Conservation (phyloP, 2,888 invertebrate genomes). For the Ichneumon xanthorius region DNA sequence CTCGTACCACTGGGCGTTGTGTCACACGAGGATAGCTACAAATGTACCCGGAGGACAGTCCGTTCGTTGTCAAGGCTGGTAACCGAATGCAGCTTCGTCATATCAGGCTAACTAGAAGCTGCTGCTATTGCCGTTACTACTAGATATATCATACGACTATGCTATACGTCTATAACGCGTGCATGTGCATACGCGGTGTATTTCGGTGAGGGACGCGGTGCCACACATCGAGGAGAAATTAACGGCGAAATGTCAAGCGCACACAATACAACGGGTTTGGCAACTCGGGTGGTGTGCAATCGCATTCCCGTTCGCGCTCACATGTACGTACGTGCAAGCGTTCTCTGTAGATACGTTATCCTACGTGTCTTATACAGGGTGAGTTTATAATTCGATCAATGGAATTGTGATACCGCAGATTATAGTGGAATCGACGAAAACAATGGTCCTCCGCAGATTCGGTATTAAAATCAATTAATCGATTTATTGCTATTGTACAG, state of each 20-base stretch:
- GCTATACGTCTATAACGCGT: not conserved
- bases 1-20: constrained; percentile 14
- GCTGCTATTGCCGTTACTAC: constrained; percentile 28
- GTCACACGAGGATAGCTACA: constrained; percentile 47
- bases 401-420: not conserved
- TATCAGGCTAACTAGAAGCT: constrained; percentile 52
- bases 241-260: constrained; percentile 57
- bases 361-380: constrained; percentile 13
- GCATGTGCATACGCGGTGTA: not conserved
- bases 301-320: constrained; percentile 28
- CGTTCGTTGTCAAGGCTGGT: constrained; percentile 41
- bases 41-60: constrained; percentile 30
- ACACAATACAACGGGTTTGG: constrained; percentile 25
- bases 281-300: constrained; percentile 30
- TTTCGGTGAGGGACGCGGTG: constrained; percentile 7
- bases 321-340: not conserved
- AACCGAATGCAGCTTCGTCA: constrained; percentile 38
- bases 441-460: not conserved
- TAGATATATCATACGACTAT: not conserved
- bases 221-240: constrained; percentile 54
- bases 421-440: not conserved
- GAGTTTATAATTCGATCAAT: not conserved
- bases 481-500: not conserved
- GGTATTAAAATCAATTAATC: not conserved
- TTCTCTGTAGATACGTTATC: not conserved